These are phyloP conservation scores for Syngnathus rostellatus DNA, from an alignment of 2,797 vertebrate genomes.

Conservation along the genomic window DNA sequence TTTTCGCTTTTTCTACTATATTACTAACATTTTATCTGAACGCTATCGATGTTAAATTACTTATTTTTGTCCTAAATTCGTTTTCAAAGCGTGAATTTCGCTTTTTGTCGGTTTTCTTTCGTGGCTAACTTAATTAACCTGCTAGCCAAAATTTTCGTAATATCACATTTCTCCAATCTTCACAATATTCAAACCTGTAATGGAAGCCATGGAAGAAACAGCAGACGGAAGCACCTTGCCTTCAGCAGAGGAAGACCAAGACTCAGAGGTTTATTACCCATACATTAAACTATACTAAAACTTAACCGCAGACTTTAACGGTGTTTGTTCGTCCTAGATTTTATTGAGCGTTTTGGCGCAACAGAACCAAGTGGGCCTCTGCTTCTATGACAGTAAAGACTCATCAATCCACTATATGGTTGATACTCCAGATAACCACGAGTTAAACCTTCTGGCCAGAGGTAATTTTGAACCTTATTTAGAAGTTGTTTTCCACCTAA, in stretches of 20 bases:
- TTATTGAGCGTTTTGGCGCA: conserved; percentile 81
- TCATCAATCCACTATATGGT: conserved; percentile 81
- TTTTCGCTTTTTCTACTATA: neutral
- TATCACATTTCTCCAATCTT: neutral
- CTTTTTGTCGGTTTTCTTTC: neutral
- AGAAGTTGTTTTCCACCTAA: too few relatives aligned
- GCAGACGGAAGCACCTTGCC: conserved; percentile 14
- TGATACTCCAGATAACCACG: conserved; percentile 75
- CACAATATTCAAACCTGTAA: conserved; percentile 8
- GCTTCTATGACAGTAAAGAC: conserved; percentile 83
- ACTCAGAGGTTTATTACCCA: conserved; percentile 42
- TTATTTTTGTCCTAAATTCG: neutral
- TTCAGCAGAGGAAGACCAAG: conserved; percentile 47
- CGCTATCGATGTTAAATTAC: neutral
- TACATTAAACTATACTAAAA: neutral
- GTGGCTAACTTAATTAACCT: neutral
- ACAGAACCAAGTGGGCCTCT: conserved; percentile 74
- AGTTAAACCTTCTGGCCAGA: conserved; percentile 77
- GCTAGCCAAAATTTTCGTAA: neutral
- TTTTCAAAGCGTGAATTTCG: neutral
- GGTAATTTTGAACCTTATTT: conserved; percentile 45
- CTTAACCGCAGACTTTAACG: neutral
- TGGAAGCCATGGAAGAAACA: conserved; percentile 27
- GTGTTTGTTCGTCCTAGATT: conserved; percentile 51
- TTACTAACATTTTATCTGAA: neutral